phyloP scores from a whole-genome alignment of 2,888 invertebrate genomes.

The Barypeithes pellucidus region DNA sequence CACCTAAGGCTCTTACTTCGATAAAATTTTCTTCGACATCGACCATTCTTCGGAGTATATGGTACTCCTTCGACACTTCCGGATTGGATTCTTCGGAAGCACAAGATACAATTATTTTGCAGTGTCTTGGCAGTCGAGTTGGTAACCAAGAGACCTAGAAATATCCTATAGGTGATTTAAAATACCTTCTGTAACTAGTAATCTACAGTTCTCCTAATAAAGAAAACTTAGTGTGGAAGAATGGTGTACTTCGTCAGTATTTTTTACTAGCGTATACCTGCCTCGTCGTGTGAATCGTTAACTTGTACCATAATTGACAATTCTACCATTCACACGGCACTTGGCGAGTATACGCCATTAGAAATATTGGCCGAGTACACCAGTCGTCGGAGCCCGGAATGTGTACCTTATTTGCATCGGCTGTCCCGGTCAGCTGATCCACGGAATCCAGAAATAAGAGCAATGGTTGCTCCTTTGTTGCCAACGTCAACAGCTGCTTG shows the following conservation, averaged over 20 bases:
- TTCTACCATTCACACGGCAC: no score
- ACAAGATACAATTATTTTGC: constrained; percentile 92
- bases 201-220: no score
- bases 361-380: no score
- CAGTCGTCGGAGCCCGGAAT: no score
- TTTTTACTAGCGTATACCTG: no score
- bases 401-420: constrained; percentile 90
- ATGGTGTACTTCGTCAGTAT: no score
- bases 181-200: no score
- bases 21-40: constrained; percentile 92
- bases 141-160: constrained; percentile 92
- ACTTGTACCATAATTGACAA: no score
- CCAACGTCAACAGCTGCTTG: constrained; percentile 91
- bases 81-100: constrained; percentile 91
- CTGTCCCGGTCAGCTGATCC: constrained; percentile 95
- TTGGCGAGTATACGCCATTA: no score
- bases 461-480: constrained; percentile 87
- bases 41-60: constrained; percentile 89
- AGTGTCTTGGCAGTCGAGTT: constrained; percentile 88
- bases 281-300: no score
- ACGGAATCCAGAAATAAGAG: constrained; percentile 96
- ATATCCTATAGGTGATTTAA: no score
- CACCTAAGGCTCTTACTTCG: constrained; percentile 91
- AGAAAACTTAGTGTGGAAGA: no score
- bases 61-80: constrained; percentile 90